Evolutionary conservation across 2,888 invertebrate genomes (phyloP).

Genomic region (Adelognathus sp.): DNA sequence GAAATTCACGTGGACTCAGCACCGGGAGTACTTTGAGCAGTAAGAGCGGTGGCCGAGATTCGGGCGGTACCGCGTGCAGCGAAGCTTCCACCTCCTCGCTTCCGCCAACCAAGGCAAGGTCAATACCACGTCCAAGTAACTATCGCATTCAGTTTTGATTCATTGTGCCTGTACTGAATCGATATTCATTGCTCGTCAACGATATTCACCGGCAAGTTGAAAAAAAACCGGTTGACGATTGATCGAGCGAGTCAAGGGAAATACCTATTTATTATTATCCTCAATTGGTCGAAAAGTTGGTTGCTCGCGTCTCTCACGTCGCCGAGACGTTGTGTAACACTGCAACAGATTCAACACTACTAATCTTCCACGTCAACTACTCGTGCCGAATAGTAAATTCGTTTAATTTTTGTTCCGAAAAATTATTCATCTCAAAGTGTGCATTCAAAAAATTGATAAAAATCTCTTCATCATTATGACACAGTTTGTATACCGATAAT

Average conservation of each 20-base stretch:
- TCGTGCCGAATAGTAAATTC: too few relatives aligned
- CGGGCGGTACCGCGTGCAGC: constrained; percentile 83
- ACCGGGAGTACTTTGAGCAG: constrained; percentile 79
- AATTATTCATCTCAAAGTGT: too few relatives aligned
- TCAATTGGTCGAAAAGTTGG: not conserved
- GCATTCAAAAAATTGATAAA: too few relatives aligned
- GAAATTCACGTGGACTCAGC: constrained; percentile 74
- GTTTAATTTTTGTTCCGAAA: too few relatives aligned
- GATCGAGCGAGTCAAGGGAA: not conserved
- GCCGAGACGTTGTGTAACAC: not conserved
- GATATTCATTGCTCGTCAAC: not conserved
- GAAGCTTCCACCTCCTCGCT: constrained; percentile 84
- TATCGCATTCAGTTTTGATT: constrained; percentile 89
- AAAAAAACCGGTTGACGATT: not conserved
- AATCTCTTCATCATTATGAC: too few relatives aligned
- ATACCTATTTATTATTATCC: not conserved
- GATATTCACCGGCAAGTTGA: not conserved
- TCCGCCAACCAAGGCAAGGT: constrained; percentile 85
- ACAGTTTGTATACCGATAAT: too few relatives aligned
- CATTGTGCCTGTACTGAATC: not conserved
- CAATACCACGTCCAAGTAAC: constrained; percentile 85
- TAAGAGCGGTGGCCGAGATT: constrained; percentile 82
- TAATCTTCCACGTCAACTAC: too few relatives aligned
- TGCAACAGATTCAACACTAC: too few relatives aligned
- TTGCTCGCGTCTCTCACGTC: not conserved